Evolutionary conservation across 2,888 invertebrate species (phyloP).

Genomic region (Ariolimax columbianus): DNA sequence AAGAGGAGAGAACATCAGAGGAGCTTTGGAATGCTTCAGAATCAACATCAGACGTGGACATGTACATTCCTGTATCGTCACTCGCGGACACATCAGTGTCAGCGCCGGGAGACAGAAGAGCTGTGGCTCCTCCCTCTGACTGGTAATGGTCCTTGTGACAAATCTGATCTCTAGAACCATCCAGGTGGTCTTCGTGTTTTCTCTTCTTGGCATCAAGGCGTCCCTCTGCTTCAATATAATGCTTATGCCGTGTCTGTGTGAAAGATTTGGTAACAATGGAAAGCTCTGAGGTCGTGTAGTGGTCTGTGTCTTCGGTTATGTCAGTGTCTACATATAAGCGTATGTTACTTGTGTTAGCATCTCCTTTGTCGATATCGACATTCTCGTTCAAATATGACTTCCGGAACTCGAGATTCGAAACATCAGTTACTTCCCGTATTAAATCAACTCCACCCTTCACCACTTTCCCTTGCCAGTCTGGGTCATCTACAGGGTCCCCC

Average conservation of each 20-base stretch:
- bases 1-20: constrained; percentile 40
- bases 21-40: constrained; percentile 46
- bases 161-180: constrained; percentile 16
- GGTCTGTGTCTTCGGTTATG: neutral
- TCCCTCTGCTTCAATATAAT: constrained; percentile 13
- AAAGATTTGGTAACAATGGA: constrained; percentile 21
- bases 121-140: neutral
- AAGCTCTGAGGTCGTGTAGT: constrained; percentile 19
- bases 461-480: neutral
- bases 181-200: constrained; percentile 14
- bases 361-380: neutral
- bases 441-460: neutral
- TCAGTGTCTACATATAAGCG: neutral
- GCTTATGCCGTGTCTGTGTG: constrained; percentile 3
- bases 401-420: constrained; percentile 21
- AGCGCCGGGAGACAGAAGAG: constrained; percentile 38
- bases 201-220: constrained; percentile 5
- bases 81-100: constrained; percentile 47
- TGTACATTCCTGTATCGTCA: constrained; percentile 48
- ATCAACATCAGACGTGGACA: constrained; percentile 34
- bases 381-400: neutral
- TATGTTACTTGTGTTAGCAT: neutral
- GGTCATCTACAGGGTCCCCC: constrained; percentile 35
- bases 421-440: neutral
- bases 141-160: constrained; percentile 13